These are phyloP conservation scores for Acanthurus lineatus DNA, from an alignment of 2,797 vertebrate species.

Conservation along the genomic window DNA sequence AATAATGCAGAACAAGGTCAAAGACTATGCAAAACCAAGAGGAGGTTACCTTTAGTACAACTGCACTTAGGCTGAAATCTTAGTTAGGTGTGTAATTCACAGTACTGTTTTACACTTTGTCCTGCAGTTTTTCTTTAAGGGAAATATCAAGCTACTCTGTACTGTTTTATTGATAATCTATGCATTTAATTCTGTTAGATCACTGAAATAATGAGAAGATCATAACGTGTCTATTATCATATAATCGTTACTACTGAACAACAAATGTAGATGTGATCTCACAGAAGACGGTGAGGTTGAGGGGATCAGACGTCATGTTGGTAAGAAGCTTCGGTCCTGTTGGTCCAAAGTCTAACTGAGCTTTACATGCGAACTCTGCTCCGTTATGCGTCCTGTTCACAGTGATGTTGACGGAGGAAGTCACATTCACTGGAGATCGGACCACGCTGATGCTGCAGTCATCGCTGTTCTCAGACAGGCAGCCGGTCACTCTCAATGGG, in stretches of 20 bases:
- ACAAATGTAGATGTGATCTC: slow-evolving; percentile 56
- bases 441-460: slow-evolving; percentile 7
- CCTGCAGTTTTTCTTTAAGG: neutral
- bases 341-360: slow-evolving; percentile 60
- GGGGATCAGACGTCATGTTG: slow-evolving; percentile 35
- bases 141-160: neutral
- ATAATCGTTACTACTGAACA: neutral
- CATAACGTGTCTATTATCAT: neutral
- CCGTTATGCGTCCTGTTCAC: slow-evolving; percentile 47
- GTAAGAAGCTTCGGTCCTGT: neutral
- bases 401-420: slow-evolving; percentile 28
- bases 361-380: slow-evolving; percentile 71
- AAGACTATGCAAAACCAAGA: neutral
- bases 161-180: neutral
- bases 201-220: no score
- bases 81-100: neutral
- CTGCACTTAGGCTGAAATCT: neutral
- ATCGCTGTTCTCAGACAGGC: neutral
- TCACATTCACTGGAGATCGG: slow-evolving; percentile 35
- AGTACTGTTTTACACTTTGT: neutral
- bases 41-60: neutral
- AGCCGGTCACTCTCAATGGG: slow-evolving; percentile 13
- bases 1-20: neutral
- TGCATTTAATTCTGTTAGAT: no score
- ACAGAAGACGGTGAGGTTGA: slow-evolving; percentile 76